Evolutionary conservation across 2,797 vertebrate species (phyloP), one percentile per base, ranked within the genome.

Genomic region (Acanthurus tractus): DNA sequence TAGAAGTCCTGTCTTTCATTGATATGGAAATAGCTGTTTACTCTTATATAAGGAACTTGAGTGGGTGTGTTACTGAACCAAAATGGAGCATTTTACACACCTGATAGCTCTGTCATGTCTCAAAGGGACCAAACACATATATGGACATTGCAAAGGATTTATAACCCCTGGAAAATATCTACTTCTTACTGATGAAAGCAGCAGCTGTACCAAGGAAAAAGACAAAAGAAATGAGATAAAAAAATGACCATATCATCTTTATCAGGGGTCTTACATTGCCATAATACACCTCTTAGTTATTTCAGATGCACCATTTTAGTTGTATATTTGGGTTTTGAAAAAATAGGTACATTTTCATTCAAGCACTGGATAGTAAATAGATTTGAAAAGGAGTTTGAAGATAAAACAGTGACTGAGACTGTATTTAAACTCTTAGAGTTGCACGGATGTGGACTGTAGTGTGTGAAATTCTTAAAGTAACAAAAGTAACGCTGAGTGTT

Each of bases 1-100:
- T 40, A 25, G 5, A 73, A 44, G 17, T 68, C 61, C 17, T 7
- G 38, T 81, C 61, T 79, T 77, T 54, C 70, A 77, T 84, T 79
- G 53, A 42, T 84, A 78, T 56, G 36, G 56, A 76, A 59, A 63
- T 54, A 62, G 70, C 36, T 67, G 52, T 81, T 80, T 17, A 42
- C 65, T 74, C 36, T 70, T 7, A 48, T 64, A 20, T 49, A 50
- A 68, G 59, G 12, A 64, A 63, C 45, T 70, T 70, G 44, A 57
- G 57, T 57, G 53, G 23, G 10, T 81, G 59, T 74, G 38, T 57
- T 72, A 66, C 70, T 0, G 36, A 68, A 58, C 14, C 40, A 69
- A 40, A 40, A 40, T 71, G 50, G 13, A 69, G 29, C 46, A 18
- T 23, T 62, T 3, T 50, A 54, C 25, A 52, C 29, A 64, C 13